Base-by-base conservation (phyloP, 2,888 invertebrate genomes). In the Mesopsocus fuscifrons region DNA sequence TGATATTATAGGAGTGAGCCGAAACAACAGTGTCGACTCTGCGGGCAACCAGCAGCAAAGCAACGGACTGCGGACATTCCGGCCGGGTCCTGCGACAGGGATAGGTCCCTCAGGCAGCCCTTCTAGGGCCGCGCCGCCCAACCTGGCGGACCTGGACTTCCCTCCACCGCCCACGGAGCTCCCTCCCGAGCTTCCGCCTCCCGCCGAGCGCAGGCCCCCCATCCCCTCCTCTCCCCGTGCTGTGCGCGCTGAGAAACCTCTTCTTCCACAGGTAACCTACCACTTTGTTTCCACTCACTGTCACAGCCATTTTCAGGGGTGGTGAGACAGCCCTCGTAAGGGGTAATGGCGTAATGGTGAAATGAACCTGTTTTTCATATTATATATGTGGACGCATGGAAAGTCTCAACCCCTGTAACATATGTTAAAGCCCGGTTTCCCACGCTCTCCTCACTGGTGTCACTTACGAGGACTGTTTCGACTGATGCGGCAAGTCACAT, bases 101-200 rank as follows among this genome's bases (percentile, higher is more conserved):
- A 31, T 21, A 17, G 31, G 20, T 13, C 53, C 52, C 15, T 67
- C 60, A 56, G 56, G 72, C 45, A 79, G 77, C 56, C 81, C 82
- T 4, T 78, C 77, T 44, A 63, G 77, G 30, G 71, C 74, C 34
- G 67, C 74, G 2, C 76, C 81, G 47, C 83, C 83, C 1, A 72
- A 74, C 1, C 62, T 83, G 46, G 82, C 83, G 3, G 84, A 87
- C 57, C 65, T 88, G 22, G 87, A 88, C 58, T 87, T 87, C 61
- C 87, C 87, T 1, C 87, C 87, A 15, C 87, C 85, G 1, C 85
- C 85, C 1, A 66, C 75, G 3, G 82, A 81, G 54, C 61, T 81
- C 41, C 82, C 82, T 2, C 84, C 84, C 15, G 78, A 76, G 54
- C 77, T 77, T 45, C 64, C 41, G 26, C 30, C 15, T 15, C 42